phyloP scores from a whole-genome alignment of 2,888 invertebrate species.

The Drosophila pseudotakahashii region DNA sequence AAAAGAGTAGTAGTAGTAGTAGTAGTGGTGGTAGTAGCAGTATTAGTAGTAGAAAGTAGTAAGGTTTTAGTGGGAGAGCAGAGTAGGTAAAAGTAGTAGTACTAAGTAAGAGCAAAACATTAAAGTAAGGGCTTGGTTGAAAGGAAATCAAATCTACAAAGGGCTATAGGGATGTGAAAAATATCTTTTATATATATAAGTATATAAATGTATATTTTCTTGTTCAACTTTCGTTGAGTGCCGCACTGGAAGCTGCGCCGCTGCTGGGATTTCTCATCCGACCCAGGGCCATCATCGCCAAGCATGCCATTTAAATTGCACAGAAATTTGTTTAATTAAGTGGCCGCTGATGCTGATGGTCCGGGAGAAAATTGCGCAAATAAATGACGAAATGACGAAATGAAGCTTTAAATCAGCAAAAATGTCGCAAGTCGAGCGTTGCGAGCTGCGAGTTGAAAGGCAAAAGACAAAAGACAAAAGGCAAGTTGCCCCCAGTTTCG shows the following conservation, averaged over 20 bases:
- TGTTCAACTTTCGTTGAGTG: slow-evolving; percentile 20
- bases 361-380: slow-evolving; percentile 59
- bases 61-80: slow-evolving; percentile 39
- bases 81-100: slow-evolving; percentile 38
- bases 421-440: slow-evolving; percentile 37
- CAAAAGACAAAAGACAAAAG: slow-evolving; percentile 14
- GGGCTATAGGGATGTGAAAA: slow-evolving; percentile 51
- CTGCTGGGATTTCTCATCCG: slow-evolving; percentile 18
- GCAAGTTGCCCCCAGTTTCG: slow-evolving; percentile 15
- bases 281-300: slow-evolving; percentile 41
- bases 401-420: slow-evolving; percentile 52
- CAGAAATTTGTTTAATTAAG: slow-evolving; percentile 74
- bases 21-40: slow-evolving; percentile 41
- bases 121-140: slow-evolving; percentile 52
- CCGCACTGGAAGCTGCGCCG: slow-evolving; percentile 58
- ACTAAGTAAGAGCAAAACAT: slow-evolving; percentile 64
- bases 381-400: slow-evolving; percentile 56
- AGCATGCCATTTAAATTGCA: slow-evolving; percentile 70
- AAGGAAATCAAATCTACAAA: slow-evolving; percentile 62
- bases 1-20: slow-evolving; percentile 28
- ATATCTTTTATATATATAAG: slow-evolving; percentile 20
- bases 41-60: slow-evolving; percentile 52
- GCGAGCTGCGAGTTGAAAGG: slow-evolving; percentile 12
- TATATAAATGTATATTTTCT: slow-evolving; percentile 1
- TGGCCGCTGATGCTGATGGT: slow-evolving; percentile 55